Base-by-base conservation (phyloP, 2,888 invertebrate species). In the Synergus japonicus region DNA sequence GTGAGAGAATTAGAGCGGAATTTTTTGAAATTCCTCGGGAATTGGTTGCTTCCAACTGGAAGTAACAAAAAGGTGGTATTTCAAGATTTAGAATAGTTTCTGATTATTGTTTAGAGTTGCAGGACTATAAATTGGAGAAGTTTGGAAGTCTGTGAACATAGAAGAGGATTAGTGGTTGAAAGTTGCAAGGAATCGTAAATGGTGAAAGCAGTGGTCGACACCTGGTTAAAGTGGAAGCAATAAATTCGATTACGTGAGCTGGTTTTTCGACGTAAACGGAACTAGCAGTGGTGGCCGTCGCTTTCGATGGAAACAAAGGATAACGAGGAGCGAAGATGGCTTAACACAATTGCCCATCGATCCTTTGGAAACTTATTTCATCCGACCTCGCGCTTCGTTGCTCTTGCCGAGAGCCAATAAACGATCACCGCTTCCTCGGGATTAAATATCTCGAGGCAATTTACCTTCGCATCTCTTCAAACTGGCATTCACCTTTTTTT, bases 311-410 rank as follows among this genome's bases (percentile, higher is more conserved):
- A 85, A 86, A 88, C 86, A 85, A 87, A 89, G 89, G 89, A 91
- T 90, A 91, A 91, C 90, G 90, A 91, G 89, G 89, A 88, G 89
- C 88, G 89, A 90, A 88, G 86, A 90, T 88, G 89, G 88, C 89
- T 90, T 89, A 90, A 90, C 89, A 87, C 88, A 89, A 90, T 90
- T 89, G 87, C 85, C 87, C 88, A 88, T 90, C 88, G 89, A 91
- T 91, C 87, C 88, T 85, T 69, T 83, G 82, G 84, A 84, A 87
- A 88, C 86, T 87, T 87, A 83, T 81, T 80, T 78, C 79, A 85
- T 85, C 87, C 49, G 76, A 77, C 46, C 73, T 77, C 80, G 86
- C 83, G 85, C 84, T 78, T 85, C 85, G 85, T 85, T 85, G 85
- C 84, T 86, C 85, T 79, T 84, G 65, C 83, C 85, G 79, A 82